These are phyloP conservation scores for Tinamus major DNA, from an alignment of 2,797 vertebrate genomes.

Conservation along the genomic window DNA sequence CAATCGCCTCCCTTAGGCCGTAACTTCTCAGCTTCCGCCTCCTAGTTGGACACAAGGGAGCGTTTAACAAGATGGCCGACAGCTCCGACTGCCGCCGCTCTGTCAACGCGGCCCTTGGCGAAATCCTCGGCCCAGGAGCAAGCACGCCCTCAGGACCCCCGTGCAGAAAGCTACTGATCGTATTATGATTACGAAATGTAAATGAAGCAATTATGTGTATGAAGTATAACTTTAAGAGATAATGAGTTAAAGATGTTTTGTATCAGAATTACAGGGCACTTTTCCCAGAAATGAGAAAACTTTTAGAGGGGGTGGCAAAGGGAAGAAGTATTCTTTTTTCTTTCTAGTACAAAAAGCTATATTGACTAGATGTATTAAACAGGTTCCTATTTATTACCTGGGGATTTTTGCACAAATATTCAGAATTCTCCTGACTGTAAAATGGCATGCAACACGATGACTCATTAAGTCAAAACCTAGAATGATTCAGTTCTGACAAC, in stretches of 20 bases:
- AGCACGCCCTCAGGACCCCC: not conserved
- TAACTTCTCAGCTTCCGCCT: not conserved
- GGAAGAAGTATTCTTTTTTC: slow-evolving; percentile 16
- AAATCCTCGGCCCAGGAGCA: no score
- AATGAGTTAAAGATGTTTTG: not conserved
- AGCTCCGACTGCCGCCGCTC: not conserved
- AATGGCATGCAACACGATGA: not conserved
- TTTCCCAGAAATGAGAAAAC: not conserved
- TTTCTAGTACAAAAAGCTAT: not conserved
- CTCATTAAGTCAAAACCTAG: not conserved
- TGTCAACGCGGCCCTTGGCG: not conserved
- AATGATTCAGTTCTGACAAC: slow-evolving; percentile 9
- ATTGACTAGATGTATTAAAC: not conserved
- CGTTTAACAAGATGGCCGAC: not conserved
- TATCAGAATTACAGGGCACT: not conserved
- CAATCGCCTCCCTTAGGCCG: not conserved
- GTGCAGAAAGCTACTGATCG: not conserved
- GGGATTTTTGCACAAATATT: not conserved
- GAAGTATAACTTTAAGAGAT: not conserved
- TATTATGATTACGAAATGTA: not conserved
- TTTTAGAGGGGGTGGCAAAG: not conserved
- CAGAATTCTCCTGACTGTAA: not conserved
- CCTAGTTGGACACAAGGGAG: not conserved
- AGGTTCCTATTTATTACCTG: not conserved
- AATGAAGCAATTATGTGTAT: not conserved